Conservation (phyloP, 1,140 invertebrate species). For the Zaprionus ornatus region DNA sequence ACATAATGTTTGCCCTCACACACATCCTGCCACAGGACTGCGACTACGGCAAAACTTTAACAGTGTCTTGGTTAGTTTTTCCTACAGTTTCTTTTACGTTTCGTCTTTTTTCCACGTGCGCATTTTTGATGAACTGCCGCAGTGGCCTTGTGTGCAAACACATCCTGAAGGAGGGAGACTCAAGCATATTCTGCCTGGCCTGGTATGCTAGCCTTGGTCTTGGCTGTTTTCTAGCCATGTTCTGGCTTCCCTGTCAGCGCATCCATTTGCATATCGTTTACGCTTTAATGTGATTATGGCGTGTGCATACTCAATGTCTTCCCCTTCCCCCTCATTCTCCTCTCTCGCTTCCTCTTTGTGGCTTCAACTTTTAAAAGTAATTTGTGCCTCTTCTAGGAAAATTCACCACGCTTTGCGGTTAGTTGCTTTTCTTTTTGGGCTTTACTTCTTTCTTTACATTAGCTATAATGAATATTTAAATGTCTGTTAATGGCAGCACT, state of each 20-base stretch:
- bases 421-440: constrained; percentile 36
- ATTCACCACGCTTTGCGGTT: constrained; percentile 50
- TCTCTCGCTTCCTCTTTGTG: constrained; percentile 21
- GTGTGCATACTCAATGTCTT: constrained; percentile 75
- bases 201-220: not conserved
- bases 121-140: constrained; percentile 72
- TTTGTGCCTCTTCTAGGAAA: constrained; percentile 35
- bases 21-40: constrained; percentile 68
- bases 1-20: constrained; percentile 40
- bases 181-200: not conserved
- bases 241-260: constrained; percentile 70
- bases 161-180: not conserved
- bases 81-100: constrained; percentile 20
- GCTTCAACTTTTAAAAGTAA: constrained; percentile 60
- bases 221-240: constrained; percentile 15
- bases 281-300: constrained; percentile 82
- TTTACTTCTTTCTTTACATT: constrained; percentile 26
- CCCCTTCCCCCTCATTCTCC: constrained; percentile 11
- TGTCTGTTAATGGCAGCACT: constrained; percentile 47
- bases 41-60: constrained; percentile 21
- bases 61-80: constrained; percentile 54
- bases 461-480: constrained; percentile 62
- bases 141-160: constrained; percentile 1
- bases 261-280: constrained; percentile 82
- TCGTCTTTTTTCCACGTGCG: constrained; percentile 46